phyloP scores from a whole-genome alignment of 2,113 vertebrate genomes.

The Ardeotis arabs region DNA sequence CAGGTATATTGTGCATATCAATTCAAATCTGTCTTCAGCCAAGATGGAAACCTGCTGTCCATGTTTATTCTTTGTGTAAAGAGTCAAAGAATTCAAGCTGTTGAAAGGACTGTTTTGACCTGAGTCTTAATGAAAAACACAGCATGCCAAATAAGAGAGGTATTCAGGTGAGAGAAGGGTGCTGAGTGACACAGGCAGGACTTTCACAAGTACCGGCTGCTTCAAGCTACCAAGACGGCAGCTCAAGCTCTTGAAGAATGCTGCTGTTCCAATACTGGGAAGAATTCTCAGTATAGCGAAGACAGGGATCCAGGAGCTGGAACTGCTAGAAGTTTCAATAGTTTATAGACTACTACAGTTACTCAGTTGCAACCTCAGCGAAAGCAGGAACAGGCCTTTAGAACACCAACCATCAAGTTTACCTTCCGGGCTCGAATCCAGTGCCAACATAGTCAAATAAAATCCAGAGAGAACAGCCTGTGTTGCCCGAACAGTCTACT shows the following conservation, averaged over 20 bases:
- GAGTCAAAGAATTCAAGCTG: neutral
- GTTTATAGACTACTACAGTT: constrained; percentile 7
- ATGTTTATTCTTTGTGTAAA: neutral
- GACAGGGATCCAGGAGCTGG: neutral
- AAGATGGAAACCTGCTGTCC: neutral
- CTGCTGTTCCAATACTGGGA: neutral
- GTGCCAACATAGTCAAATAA: constrained; percentile 37
- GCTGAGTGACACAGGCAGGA: neutral
- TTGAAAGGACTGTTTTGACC: neutral
- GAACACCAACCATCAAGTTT: constrained; percentile 21
- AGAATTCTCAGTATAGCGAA: neutral
- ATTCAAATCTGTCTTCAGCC: neutral
- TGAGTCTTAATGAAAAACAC: neutral
- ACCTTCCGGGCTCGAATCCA: constrained; percentile 33
- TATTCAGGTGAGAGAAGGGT: neutral
- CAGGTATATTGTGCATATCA: neutral
- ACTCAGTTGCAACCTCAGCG: neutral
- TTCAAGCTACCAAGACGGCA: neutral
- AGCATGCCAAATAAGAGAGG: neutral
- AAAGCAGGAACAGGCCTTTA: constrained; percentile 6
- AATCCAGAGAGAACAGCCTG: constrained; percentile 34
- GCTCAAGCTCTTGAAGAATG: neutral
- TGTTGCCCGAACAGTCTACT: constrained; percentile 1
- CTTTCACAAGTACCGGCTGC: neutral
- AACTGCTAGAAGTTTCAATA: neutral